A percentile compares a stretch with the other conserved stretches of the same genome.
phyloP scores from a whole-genome alignment of 2,888 invertebrate species.

The Nysson spinosus region DNA sequence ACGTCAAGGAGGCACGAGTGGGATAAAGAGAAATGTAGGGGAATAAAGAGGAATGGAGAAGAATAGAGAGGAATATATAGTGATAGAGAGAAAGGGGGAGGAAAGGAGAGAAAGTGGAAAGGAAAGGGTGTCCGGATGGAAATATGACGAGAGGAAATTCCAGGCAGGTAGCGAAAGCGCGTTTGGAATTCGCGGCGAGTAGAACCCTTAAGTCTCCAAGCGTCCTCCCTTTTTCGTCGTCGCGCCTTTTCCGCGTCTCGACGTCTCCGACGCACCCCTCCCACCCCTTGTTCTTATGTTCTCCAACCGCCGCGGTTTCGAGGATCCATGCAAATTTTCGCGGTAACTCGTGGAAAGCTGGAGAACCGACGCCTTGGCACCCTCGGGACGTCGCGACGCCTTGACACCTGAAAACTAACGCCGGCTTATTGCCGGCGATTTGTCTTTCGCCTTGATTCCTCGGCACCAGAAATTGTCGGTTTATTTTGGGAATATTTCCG shows the following conservation, averaged over 20 bases:
- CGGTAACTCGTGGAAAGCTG: conserved; percentile 8
- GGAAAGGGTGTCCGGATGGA: conserved; percentile 34
- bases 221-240: conserved; percentile 12
- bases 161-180: conserved; percentile 59
- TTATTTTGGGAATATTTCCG: too few species aligned
- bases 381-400: conserved; percentile 9
- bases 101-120: neutral
- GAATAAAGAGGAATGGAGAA: neutral
- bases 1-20: conserved; percentile 39
- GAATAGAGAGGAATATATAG: too few species aligned
- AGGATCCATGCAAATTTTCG: conserved; percentile 32
- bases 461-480: too few species aligned
- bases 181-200: conserved; percentile 60
- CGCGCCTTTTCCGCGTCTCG: conserved; percentile 15
- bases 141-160: conserved; percentile 66
- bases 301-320: too few species aligned
- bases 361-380: conserved; percentile 24
- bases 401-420: conserved; percentile 18
- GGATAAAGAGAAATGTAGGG: too few species aligned
- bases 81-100: neutral
- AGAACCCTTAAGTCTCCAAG: conserved; percentile 53
- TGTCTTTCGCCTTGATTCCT: conserved; percentile 9
- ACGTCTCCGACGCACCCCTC: conserved; percentile 8
- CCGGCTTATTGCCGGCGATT: conserved; percentile 30
- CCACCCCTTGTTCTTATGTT: too few species aligned